Evolutionary conservation across 2,797 vertebrate genomes (phyloP).

Genomic region (Tadarida brasiliensis): DNA sequence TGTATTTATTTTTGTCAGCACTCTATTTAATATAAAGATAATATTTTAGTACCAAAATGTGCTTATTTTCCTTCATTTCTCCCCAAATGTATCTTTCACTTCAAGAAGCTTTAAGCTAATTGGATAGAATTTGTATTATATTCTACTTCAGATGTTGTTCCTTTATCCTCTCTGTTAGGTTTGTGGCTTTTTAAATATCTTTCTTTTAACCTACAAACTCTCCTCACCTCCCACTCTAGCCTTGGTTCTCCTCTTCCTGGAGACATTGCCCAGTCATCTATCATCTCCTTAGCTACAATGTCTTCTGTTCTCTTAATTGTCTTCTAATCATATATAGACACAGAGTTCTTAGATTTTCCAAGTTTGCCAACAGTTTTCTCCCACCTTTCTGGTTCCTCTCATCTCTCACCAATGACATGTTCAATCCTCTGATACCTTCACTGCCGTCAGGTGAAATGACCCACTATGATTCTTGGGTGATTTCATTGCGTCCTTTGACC

Average conservation of each 20-base stretch:
- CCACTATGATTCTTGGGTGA: not conserved
- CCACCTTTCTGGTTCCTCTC: not conserved
- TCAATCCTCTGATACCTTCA: too few relatives aligned
- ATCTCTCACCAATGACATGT: not conserved
- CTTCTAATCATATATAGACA: not conserved
- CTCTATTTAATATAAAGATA: not conserved
- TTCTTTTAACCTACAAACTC: not conserved
- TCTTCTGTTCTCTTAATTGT: not conserved
- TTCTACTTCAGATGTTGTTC: not conserved
- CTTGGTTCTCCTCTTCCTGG: not conserved
- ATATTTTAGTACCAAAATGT: not conserved
- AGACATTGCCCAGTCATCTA: not conserved
- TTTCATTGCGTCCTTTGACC: constrained; percentile 17
- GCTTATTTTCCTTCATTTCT: not conserved
- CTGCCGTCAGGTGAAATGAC: not conserved
- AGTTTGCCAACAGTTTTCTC: not conserved
- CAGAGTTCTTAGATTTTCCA: constrained; percentile 1
- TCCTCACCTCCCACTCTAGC: not conserved
- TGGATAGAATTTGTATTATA: not conserved
- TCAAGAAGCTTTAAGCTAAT: not conserved
- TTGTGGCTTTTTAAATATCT: not conserved
- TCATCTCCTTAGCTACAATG: not conserved
- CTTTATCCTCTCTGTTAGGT: not conserved
- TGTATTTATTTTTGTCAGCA: not conserved
- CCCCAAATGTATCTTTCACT: not conserved